Percentiles rank a stretch among this genome's conserved stretches.
These are phyloP conservation scores for Alethe castanea DNA, from an alignment of 2,113 vertebrate species.

Conservation along the genomic window DNA sequence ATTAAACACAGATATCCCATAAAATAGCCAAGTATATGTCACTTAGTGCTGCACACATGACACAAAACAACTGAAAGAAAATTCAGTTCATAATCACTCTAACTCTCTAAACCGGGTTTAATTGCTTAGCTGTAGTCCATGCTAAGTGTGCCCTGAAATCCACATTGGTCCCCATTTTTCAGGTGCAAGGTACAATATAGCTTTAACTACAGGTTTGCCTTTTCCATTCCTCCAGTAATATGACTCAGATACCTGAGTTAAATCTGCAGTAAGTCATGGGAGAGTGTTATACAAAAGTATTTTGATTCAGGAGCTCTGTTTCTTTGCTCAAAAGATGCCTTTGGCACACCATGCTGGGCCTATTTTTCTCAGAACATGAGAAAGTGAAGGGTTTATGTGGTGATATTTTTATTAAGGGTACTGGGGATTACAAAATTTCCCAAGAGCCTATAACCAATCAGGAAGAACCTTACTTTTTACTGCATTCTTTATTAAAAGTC, in stretches of 20 bases:
- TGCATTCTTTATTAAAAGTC: background rate
- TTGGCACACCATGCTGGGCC: background rate
- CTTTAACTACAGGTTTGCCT: background rate
- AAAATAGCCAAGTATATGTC: background rate
- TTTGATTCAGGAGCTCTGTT: background rate
- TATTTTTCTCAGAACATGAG: background rate
- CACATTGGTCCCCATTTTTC: accelerated
- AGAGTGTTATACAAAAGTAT: background rate
- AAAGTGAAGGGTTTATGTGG: background rate
- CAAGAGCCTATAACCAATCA: background rate
- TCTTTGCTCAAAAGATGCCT: background rate
- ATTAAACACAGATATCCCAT: background rate
- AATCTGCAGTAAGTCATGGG: background rate
- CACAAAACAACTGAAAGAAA: background rate
- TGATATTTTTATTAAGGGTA: background rate
- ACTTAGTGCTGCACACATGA: background rate
- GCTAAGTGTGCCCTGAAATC: background rate
- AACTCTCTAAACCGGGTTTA: background rate
- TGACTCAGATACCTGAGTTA: background rate
- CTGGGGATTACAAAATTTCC: background rate
- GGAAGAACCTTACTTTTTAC: background rate
- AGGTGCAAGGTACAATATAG: background rate
- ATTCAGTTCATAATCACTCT: background rate
- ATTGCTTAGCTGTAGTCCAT: background rate
- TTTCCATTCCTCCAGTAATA: background rate